phyloP scores from a whole-genome alignment of 2,797 vertebrate species.

The Myoxocephalus aenaeus region DNA sequence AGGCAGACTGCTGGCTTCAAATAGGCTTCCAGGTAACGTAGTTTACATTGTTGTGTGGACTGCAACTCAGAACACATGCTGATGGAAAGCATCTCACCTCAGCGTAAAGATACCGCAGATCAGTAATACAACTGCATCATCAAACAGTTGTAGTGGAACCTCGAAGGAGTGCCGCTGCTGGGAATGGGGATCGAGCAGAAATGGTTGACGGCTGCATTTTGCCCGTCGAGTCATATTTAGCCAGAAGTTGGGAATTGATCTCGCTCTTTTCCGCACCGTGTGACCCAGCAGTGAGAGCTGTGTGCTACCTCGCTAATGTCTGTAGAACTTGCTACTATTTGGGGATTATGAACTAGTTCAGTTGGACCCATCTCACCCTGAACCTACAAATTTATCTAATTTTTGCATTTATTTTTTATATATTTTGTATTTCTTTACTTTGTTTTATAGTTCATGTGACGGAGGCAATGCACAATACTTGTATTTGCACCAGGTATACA shows the following conservation, averaged over 20 bases:
- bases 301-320: slow-evolving; percentile 18
- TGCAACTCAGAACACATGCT: slow-evolving; percentile 11
- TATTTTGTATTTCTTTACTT: neutral
- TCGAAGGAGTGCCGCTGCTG: slow-evolving; percentile 2
- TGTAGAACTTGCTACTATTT: slow-evolving; percentile 6
- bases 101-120: neutral
- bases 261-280: slow-evolving; percentile 4
- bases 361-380: neutral
- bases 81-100: slow-evolving; percentile 5
- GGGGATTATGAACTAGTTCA: slow-evolving; percentile 6
- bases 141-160: neutral
- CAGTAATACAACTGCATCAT: slow-evolving; percentile 13
- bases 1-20: slow-evolving; percentile 43
- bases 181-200: slow-evolving; percentile 33
- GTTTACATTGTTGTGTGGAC: slow-evolving; percentile 24
- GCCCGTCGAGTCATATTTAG: slow-evolving; percentile 54
- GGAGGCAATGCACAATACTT: neutral
- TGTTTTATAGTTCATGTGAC: neutral
- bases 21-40: slow-evolving; percentile 35
- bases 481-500: neutral
- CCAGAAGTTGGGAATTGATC: slow-evolving; percentile 59
- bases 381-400: neutral
- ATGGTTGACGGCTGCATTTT: slow-evolving; percentile 45
- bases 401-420: neutral
- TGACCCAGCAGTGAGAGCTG: slow-evolving; percentile 29